phyloP scores from a whole-genome alignment of 23 tunicate species.

The Halocynthia roretzi region DNA sequence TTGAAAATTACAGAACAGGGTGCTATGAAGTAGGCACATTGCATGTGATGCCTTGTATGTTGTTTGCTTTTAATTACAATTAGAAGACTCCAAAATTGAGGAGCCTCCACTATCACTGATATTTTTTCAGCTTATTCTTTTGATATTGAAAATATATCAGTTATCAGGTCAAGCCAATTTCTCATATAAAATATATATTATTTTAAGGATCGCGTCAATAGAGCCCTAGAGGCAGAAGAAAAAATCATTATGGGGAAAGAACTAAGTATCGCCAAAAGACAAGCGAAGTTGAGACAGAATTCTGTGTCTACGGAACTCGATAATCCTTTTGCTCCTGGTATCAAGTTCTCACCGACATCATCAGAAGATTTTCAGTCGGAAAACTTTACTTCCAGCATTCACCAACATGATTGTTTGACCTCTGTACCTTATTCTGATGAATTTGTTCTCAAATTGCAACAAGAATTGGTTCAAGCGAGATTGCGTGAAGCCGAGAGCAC shows the following conservation, averaged over 20 bases:
- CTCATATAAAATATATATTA: not conserved
- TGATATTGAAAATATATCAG: too few relatives aligned
- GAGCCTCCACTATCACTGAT: too few relatives aligned
- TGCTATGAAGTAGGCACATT: not conserved
- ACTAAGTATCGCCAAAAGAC: constrained; percentile 84
- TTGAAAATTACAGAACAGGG: too few relatives aligned
- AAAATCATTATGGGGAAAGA: constrained; percentile 95
- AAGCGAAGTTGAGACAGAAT: constrained; percentile 37
- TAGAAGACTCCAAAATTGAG: too few relatives aligned
- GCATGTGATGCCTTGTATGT: too few relatives aligned
- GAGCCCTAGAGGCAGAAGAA: constrained; percentile 97
- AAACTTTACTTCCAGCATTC: not conserved
- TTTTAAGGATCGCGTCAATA: constrained; percentile 80
- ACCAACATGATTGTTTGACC: not conserved
- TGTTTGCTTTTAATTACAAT: too few relatives aligned
- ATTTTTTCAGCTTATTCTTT: too few relatives aligned
- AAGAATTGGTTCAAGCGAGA: constrained; percentile 83
- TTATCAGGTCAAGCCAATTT: too few relatives aligned
- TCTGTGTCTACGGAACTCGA: not conserved
- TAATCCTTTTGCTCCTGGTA: constrained; percentile 4
- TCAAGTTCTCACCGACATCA: not conserved
- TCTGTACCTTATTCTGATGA: constrained; percentile 54
- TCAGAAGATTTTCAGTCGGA: not conserved
- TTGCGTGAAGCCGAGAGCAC: constrained; percentile 72
- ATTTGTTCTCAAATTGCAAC: constrained; percentile 72